phyloP scores from a whole-genome alignment of 2,888 invertebrate genomes.

The Eumerus sabulonum region DNA sequence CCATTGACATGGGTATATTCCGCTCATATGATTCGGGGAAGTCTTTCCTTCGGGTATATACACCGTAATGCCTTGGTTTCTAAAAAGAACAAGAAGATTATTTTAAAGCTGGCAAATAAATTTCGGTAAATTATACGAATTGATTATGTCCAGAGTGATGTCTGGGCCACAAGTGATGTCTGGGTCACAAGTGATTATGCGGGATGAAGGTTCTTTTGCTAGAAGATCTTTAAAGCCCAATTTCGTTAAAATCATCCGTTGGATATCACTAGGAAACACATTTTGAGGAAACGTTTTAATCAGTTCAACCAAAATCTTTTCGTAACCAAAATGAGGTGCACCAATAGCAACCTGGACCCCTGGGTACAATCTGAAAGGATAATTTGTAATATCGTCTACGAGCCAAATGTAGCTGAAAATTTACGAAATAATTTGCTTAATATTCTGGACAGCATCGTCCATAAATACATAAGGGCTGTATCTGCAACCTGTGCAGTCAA shows the following conservation, averaged over 20 bases:
- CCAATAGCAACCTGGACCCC: constrained; percentile 23
- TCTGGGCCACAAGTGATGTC: no score
- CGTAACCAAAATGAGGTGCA: constrained; percentile 48
- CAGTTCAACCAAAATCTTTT: constrained; percentile 29
- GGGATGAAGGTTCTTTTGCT: not conserved
- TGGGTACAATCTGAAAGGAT: constrained; percentile 20
- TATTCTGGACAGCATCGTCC: constrained; percentile 45
- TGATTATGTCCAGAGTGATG: constrained; percentile 23
- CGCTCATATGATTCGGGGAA: constrained; percentile 6
- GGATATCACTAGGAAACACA: constrained; percentile 32
- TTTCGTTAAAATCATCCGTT: constrained; percentile 25
- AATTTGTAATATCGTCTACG: no score
- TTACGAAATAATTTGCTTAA: constrained; percentile 45
- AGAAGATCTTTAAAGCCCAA: constrained; percentile 26
- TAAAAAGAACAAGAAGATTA: not conserved
- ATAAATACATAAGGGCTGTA: constrained; percentile 37
- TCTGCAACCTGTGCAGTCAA: constrained; percentile 36
- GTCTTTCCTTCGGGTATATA: constrained; percentile 35
- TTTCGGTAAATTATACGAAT: constrained; percentile 26
- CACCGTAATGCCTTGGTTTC: constrained; percentile 18
- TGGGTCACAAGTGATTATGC: constrained; percentile 24
- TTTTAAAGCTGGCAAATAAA: not conserved
- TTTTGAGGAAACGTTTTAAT: constrained; percentile 32
- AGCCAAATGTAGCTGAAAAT: not conserved
- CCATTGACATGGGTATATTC: constrained; percentile 45